These are phyloP conservation scores for Nomada ruficornis DNA, from an alignment of 2,888 invertebrate species.

Conservation along the genomic window DNA sequence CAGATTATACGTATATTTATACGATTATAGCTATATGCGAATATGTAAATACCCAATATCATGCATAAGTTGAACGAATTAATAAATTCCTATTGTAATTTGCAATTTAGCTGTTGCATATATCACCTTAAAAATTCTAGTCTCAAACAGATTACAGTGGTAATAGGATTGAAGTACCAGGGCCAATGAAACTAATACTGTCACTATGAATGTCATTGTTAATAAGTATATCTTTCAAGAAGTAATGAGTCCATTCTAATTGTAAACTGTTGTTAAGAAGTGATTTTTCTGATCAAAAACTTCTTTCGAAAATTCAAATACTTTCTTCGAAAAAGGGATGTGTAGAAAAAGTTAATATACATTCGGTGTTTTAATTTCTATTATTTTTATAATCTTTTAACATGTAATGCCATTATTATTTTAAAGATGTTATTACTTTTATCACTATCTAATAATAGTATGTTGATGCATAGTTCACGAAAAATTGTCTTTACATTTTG, in stretches of 20 bases:
- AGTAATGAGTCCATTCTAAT: conserved; percentile 40
- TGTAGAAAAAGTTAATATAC: background rate
- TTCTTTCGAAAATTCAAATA: no score
- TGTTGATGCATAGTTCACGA: conserved; percentile 1
- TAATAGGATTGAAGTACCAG: conserved; percentile 54
- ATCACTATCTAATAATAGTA: background rate
- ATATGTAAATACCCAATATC: conserved; percentile 49
- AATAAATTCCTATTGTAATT: conserved; percentile 48
- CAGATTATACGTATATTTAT: conserved; percentile 38
- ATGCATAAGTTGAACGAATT: conserved; percentile 18
- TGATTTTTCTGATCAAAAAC: background rate
- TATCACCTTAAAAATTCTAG: conserved; percentile 57
- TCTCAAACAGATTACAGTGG: conserved; percentile 54
- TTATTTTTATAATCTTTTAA: background rate
- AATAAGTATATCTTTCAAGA: conserved; percentile 51
- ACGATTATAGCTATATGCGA: conserved; percentile 48
- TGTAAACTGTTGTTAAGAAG: background rate
- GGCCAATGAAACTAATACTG: conserved; percentile 57
- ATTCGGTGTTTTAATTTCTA: background rate
- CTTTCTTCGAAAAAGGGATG: background rate
- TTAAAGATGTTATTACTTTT: background rate
- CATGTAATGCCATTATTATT: background rate
- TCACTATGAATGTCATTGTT: conserved; percentile 56
- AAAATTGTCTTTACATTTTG: conserved; percentile 54
- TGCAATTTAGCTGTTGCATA: conserved; percentile 41